Evolutionary conservation across 1,140 invertebrate genomes (phyloP), one percentile per base, ranked within the genome.

Genomic region (Melitaea cinxia): DNA sequence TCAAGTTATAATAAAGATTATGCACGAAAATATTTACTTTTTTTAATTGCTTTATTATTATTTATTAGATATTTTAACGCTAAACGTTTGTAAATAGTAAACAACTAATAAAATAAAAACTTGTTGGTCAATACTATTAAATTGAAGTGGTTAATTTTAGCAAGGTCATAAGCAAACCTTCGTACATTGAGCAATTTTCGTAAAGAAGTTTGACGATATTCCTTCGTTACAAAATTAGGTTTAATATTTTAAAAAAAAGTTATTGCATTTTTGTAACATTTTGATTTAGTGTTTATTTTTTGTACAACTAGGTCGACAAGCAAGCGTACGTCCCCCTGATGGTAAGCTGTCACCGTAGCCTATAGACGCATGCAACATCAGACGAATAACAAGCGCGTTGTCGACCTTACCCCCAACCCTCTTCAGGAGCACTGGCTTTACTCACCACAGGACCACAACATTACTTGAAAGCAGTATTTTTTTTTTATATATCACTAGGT

Each of bases 101-200:
- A 9, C n/a, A 47, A 47, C 19, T 10, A 23, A 47, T 4, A 19
- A 45, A 45, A 45, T 19, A 45, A 45, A 15, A 15, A 19, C 42
- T 45, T n/a, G 15, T 47, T 47, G 42, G 42, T 47, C 42, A 47
- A 47, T 47, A 47, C 7, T 47, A 23, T 23, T 14, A 23, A 47
- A 47, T 47, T 47, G 42, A 47, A 47, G 42, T 47, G 19, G 19
- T 23, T 47, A 23, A 47, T 21, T 45, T 37, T 39, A 14, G 15
- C 54, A 57, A 57, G 54, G 54, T 17, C 45, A 26, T 26, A 7
- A n/a, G n/a, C n/a, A 37, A 10, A 42, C 21, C 17, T 47, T 37
- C 54, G 42, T 42, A 35, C 21, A 42, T 57, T 57, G 37, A 57
- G 54, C 37, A 57, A 57, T 19, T 42, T 39, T 45, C 15, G 33